Evolutionary conservation across 64 coral and sea anemone species (phyloP), one percentile per base, ranked within the genome.

Genomic region (Exaiptasia diaphana): DNA sequence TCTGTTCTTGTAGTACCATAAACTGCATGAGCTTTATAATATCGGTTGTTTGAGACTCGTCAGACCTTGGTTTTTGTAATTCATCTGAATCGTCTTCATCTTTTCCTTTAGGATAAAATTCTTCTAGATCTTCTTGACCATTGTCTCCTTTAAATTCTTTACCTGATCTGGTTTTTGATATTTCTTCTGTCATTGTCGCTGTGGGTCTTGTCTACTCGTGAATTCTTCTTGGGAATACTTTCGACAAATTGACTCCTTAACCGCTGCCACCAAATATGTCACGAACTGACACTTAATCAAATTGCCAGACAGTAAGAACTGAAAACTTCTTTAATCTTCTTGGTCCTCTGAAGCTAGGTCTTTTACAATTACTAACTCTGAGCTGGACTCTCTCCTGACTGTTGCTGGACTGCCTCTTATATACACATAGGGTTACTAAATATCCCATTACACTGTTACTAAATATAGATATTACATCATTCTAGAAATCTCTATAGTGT

Each of bases 1-100:
- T 46, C 15, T 46, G 6, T 15, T 46, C 43, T 46, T 46, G 6
- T 15, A 70, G 26, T 35, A 38, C 32, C 67, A 38, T 70, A 40
- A 70, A 41, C 67, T 70, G 67, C 26, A 70, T 70, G 22, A 70
- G 38, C 67, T 70, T 70, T 35, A 70, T 70, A 9, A 70, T 70
- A 40, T 70, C 67, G 31, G 63, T 67, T 18, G 33, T 67, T 33
- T 30, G 22, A 15, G 63, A 23, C 63, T 67, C 63, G 24, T 23
- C 63, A 17, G 36, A 28, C 30, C 18, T 30, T 28, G 63, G 33
- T 67, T 67, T 67, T 18, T 67, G 24, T 36, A 33, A 67, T 33
- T 67, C 63, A 28, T 67, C 63, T 28, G 25, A 28, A 28, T 3
- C 33, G 24, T 33, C 33, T 33, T 67, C 36, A n/a, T 67, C 63